A percentile compares a stretch with the other conserved stretches of the same genome.
Conservation (phyloP, 2,888 invertebrate genomes). For the Hydropsyche betteni region DNA sequence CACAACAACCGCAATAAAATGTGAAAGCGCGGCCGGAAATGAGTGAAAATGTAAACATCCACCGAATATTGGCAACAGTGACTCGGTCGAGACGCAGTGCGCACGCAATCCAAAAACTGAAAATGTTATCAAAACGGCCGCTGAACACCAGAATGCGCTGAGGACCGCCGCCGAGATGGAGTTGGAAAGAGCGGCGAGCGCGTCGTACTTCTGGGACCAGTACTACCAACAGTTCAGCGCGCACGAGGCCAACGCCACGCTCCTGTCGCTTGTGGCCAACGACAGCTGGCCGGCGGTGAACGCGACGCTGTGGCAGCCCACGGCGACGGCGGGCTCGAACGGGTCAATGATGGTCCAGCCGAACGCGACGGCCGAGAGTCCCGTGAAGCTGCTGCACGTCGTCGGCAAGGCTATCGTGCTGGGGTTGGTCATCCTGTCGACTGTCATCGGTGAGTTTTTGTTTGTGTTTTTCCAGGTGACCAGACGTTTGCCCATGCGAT, state of each 20-base stretch:
- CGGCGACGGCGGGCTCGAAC: conserved; percentile 61
- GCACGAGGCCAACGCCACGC: background rate
- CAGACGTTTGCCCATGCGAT: too few relatives aligned
- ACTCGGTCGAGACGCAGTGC: too few relatives aligned
- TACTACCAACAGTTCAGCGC: background rate
- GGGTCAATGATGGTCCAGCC: background rate
- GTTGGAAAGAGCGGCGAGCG: background rate
- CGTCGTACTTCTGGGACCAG: background rate
- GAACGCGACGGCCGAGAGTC: conserved; percentile 60
- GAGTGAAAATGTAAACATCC: background rate
- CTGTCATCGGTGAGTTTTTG: conserved; percentile 68
- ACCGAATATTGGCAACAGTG: conserved; percentile 1
- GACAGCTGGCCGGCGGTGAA: conserved; percentile 21
- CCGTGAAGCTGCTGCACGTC: conserved; percentile 69
- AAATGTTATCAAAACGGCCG: too few relatives aligned
- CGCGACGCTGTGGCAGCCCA: conserved; percentile 53
- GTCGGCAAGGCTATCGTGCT: conserved; percentile 69
- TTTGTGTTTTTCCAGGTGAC: background rate
- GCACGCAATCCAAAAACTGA: too few relatives aligned
- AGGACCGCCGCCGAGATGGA: background rate
- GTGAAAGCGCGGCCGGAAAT: background rate
- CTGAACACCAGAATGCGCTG: too few relatives aligned
- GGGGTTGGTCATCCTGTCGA: conserved; percentile 70
- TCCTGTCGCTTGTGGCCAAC: background rate
- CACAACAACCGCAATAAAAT: background rate